Evolutionary conservation across 1,140 invertebrate genomes (phyloP).

Genomic region (Physella acuta): DNA sequence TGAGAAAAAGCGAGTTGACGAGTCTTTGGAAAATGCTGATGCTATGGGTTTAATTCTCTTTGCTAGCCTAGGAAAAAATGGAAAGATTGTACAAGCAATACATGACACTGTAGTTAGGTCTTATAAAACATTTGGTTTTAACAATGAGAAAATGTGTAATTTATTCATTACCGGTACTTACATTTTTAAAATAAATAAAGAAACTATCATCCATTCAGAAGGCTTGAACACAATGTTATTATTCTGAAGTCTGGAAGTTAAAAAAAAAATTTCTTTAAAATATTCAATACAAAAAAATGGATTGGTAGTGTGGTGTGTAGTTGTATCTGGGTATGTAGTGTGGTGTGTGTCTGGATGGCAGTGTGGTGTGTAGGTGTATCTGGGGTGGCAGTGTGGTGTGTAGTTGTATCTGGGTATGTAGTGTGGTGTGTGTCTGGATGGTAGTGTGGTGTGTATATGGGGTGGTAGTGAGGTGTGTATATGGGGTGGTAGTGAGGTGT

Average conservation of each 20-base stretch:
- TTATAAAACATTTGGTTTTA: background rate
- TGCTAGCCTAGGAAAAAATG: slow-evolving; percentile 25
- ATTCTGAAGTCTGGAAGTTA: slow-evolving; percentile 42
- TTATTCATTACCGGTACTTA: slow-evolving; percentile 38
- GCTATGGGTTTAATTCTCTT: slow-evolving; percentile 14
- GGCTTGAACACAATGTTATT: slow-evolving; percentile 49
- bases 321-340: too few species aligned
- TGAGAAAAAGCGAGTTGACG: slow-evolving; percentile 2
- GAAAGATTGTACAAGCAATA: background rate
- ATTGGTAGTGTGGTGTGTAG: too few species aligned
- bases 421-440: too few species aligned
- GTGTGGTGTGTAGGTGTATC: too few species aligned
- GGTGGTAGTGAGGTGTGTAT: too few species aligned
- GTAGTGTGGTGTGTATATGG: too few species aligned
- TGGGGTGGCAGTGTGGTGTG: too few species aligned
- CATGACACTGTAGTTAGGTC: background rate
- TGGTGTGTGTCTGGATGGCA: too few species aligned
- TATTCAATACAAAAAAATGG: too few species aligned
- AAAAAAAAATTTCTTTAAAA: too few species aligned
- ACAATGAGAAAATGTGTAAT: slow-evolving; percentile 4
- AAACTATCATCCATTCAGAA: slow-evolving; percentile 47
- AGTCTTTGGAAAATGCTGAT: slow-evolving; percentile 19
- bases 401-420: too few species aligned
- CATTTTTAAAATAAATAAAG: slow-evolving; percentile 48
- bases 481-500: too few species aligned